phyloP scores from a whole-genome alignment of 2,113 vertebrate genomes.

The Psilopogon haemacephalus region DNA sequence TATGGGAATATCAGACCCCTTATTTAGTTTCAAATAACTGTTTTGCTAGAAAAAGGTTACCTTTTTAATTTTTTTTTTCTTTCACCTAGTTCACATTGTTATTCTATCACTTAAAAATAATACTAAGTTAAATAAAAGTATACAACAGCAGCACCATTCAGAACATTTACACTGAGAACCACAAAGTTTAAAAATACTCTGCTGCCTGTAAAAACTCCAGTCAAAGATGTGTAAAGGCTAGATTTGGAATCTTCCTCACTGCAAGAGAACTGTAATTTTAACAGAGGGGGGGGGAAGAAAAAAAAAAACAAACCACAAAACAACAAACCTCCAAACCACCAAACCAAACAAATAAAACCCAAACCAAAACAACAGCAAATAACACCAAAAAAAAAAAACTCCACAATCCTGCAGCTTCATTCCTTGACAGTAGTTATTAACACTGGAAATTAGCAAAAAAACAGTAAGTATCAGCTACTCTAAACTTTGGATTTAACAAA shows the following conservation, averaged over 20 bases:
- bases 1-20: neutral
- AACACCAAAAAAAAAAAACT: too few species aligned
- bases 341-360: too few species aligned
- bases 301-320: neutral
- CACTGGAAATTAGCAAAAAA: neutral
- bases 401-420: neutral
- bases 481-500: neutral
- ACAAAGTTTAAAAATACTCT: neutral
- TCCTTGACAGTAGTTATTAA: neutral
- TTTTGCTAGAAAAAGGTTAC: neutral
- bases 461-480: neutral
- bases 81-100: neutral
- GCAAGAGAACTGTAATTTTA: neutral
- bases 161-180: neutral
- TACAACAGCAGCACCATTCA: neutral
- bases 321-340: too few species aligned
- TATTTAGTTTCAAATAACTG: neutral
- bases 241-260: neutral
- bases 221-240: neutral
- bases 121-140: neutral
- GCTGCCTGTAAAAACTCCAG: neutral
- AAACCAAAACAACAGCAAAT: too few species aligned
- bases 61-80: slow-evolving; percentile 10
- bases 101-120: slow-evolving; percentile 4
- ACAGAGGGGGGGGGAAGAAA: neutral